Evolutionary conservation across 2,113 vertebrate genomes (phyloP), one percentile per base, ranked within the genome.

Genomic region (Dromaius novaehollandiae): DNA sequence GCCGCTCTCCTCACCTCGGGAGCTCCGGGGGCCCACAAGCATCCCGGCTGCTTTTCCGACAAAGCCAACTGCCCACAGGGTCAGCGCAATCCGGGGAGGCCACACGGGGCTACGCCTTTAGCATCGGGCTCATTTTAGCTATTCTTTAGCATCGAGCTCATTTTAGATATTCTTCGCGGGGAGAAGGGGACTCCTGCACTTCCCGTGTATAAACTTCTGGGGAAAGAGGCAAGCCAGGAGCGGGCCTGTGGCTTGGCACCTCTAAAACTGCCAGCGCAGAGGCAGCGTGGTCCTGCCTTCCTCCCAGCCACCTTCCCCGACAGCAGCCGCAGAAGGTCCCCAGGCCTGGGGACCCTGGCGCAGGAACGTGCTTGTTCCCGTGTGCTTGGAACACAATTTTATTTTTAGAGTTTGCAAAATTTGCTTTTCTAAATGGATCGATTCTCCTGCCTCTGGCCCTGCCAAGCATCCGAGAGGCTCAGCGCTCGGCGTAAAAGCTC

Each of bases 391-490:
- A 75, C 8, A 66, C 24, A 26, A 16, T 66, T 66, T 38, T 40
- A 66, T 38, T 40, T 38, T 66, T 66, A 83, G 44, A 66, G 44
- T 13, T 8, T 21, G 12, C 25, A 82, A 50, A n/a, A 73, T 42
- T 32, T 18, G 6, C 36, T 60, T 93, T 55, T 46, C 79, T 55
- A 46, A 2, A 25, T 34, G 60, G 40, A 22, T 26, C 28, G 3
- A 1, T 53, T 61, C 40, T 64, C 50, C 64, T 3, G 1, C 9
- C 58, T 79, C 55, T 91, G 56, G 38, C 42, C 32, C 40, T 7
- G 3, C 0, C 0, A 61, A 93, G 38, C 4, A 21, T 11, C 64
- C 26, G 4, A 0, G 0, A n/a, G 36, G n/a, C 53, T 53, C 12
- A 5, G 14, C 28, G 13, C 40, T 28, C 65, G 18, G 26, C 8